Evolutionary conservation across 2,113 vertebrate species (phyloP).

Genomic region (Megalops atlanticus): DNA sequence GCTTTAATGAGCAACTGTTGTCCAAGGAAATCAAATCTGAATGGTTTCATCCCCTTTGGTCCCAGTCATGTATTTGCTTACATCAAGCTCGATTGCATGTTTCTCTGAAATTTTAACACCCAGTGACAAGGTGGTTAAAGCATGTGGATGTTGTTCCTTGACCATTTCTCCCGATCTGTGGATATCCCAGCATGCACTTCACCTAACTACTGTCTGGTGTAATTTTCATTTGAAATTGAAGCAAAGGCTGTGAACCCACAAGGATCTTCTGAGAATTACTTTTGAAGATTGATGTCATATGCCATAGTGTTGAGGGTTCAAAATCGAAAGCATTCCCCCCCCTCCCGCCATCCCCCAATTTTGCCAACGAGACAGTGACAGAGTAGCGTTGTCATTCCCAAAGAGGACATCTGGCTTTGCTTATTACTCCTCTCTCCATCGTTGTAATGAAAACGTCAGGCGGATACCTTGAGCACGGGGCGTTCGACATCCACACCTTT

Average conservation of each 20-base stretch:
- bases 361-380: neutral
- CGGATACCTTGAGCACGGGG: neutral
- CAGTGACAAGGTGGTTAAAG: conserved; percentile 8
- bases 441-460: neutral
- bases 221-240: conserved; percentile 18
- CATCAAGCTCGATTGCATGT: neutral
- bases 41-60: too few species aligned
- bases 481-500: neutral
- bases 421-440: neutral
- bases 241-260: neutral
- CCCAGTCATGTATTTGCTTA: too few species aligned
- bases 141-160: neutral
- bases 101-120: neutral
- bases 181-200: neutral
- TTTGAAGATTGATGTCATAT: neutral
- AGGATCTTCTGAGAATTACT: neutral
- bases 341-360: neutral
- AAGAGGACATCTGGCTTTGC: neutral
- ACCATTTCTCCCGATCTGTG: neutral
- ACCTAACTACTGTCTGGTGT: neutral
- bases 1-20: neutral
- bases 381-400: too few species aligned
- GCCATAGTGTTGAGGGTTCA: neutral
- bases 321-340: neutral
- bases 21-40: neutral